Evolutionary conservation across 64 coral and sea anemone genomes (phyloP).

Genomic region (Cladopsammia gracilis): DNA sequence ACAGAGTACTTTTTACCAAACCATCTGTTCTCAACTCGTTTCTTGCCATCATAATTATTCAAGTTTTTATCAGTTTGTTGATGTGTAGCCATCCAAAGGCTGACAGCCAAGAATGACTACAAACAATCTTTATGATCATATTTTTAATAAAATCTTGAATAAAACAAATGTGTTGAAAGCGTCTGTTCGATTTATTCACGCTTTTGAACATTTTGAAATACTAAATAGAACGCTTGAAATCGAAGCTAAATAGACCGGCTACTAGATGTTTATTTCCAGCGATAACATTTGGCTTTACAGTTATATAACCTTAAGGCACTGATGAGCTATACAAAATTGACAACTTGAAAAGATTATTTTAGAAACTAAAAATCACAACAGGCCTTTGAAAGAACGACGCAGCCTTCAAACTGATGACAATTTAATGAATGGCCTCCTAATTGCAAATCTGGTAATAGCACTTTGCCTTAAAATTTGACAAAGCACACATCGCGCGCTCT

Average conservation of each 20-base stretch:
- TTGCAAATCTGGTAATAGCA: constrained; percentile 40
- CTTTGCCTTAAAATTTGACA: neutral
- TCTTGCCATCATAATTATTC: constrained; percentile 9
- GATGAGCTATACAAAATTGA: neutral
- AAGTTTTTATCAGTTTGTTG: neutral
- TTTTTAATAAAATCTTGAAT: neutral
- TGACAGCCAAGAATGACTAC: neutral
- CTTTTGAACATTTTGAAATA: neutral
- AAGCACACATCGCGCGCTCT: neutral
- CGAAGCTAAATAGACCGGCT: no score
- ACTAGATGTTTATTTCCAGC: no score
- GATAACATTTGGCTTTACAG: neutral
- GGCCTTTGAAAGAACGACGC: neutral
- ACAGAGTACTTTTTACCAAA: neutral
- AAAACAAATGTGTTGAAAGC: neutral
- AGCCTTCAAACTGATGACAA: constrained; percentile 5
- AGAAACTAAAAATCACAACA: neutral
- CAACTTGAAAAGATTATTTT: neutral
- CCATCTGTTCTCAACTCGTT: constrained; percentile 14
- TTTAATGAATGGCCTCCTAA: constrained; percentile 27
- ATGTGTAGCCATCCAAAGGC: constrained; percentile 3
- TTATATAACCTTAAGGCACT: no score
- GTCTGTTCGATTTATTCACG: neutral
- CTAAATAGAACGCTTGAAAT: neutral
- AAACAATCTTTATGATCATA: neutral